Evolutionary conservation across 2,113 vertebrate species (phyloP).

Genomic region (Neotoma lepida): DNA sequence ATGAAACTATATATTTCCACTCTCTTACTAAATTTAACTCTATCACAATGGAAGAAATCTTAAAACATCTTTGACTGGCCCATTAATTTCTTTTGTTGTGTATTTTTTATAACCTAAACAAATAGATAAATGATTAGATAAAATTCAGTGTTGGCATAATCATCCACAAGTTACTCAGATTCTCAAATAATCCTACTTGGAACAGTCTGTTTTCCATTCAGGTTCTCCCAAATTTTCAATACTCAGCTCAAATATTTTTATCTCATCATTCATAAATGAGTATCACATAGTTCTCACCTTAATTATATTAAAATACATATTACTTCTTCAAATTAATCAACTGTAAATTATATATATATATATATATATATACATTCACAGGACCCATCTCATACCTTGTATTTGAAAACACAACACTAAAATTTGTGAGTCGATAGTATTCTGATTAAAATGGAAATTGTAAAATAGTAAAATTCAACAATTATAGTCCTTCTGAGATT

Average conservation of each 20-base stretch:
- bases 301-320: neutral
- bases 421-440: neutral
- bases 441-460: neutral
- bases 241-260: neutral
- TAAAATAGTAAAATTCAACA: neutral
- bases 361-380: neutral
- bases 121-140: neutral
- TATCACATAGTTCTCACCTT: neutral
- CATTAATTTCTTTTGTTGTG: neutral
- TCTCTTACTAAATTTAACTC: neutral
- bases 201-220: neutral
- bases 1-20: neutral
- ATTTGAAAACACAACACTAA: neutral
- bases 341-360: neutral
- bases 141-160: neutral
- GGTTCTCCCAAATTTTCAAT: neutral
- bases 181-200: neutral
- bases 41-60: neutral
- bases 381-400: neutral
- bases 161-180: neutral
- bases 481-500: neutral
- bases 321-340: neutral
- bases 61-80: neutral
- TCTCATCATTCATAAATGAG: neutral
- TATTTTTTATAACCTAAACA: neutral